Conservation (phyloP, 2,113 vertebrate genomes). For the Semnornis frantzii region DNA sequence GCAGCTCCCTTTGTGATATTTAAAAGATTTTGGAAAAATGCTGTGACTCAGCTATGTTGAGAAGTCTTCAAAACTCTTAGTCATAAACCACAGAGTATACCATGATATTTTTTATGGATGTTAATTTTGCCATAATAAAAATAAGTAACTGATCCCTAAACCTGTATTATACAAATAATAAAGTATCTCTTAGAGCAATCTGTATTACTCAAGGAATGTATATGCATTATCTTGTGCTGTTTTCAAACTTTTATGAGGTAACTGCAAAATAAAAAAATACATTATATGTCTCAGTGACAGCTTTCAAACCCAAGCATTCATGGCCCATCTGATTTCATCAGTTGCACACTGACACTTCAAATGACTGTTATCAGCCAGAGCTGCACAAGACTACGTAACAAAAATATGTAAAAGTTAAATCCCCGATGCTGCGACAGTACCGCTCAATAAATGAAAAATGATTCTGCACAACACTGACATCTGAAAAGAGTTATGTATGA, state of each 20-base stretch:
- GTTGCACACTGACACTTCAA: conserved; percentile 40
- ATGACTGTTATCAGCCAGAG: conserved; percentile 24
- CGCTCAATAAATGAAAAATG: conserved; percentile 28
- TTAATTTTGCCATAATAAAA: not conserved
- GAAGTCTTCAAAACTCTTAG: not conserved
- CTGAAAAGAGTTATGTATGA: conserved; percentile 8
- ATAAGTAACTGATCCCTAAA: not conserved
- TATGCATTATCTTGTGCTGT: not conserved
- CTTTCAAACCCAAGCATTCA: not conserved
- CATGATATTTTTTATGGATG: not conserved
- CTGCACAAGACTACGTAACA: conserved; percentile 27
- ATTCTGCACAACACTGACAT: not conserved
- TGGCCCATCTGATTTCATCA: conserved; percentile 53
- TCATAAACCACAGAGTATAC: not conserved
- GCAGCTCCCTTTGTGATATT: too few relatives aligned
- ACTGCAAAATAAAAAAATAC: not conserved
- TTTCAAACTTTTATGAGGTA: conserved; percentile 8
- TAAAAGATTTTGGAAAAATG: too few relatives aligned
- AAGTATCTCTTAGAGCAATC: not conserved
- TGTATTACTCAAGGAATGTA: not conserved
- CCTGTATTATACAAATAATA: not conserved
- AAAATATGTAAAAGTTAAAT: conserved; percentile 40
- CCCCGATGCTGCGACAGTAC: conserved; percentile 5
- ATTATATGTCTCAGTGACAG: not conserved
- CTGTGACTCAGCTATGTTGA: not conserved